Base-by-base conservation (phyloP, 2,113 vertebrate species). In the Petrocephalus microphthalmus region DNA sequence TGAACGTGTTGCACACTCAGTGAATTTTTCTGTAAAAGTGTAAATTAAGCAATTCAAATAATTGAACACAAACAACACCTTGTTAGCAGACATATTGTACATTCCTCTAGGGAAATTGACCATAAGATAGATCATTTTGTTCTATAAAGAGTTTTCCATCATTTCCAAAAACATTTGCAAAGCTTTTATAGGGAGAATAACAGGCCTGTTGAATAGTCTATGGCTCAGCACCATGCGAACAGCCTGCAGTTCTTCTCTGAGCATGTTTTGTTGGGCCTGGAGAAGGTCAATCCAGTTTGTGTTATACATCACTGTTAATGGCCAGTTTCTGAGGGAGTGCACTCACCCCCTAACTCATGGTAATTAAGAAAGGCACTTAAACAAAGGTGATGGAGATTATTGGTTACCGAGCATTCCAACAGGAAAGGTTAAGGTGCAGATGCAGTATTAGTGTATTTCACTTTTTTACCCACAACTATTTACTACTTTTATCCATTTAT, bases 341-440 rank as follows among this genome's bases (percentile, higher is more conserved):
- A 49, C 78, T 47, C 37, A 42, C 78, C 45, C 22, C 22, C 81
- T 47, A 83, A n/a, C 42, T 47, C 42, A 22, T 49, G 81, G 22
- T 83, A 83, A 83, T 83, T 49, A 83, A 83, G 78, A 82, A 22
- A 22, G 45, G 7, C 81, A 83, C 81, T 49, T 83, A 49, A 83
- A 45, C 17, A 82, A 82, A 47, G 29, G 67, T 37, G 67, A 37
- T 7, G 1, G 29, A 33, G 78, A 82, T 82, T 47, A 47, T 47
- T 20, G 20, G 37, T 82, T 22, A 6, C 19, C 7, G 42, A 47
- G 6, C 19, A 20, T 19, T 82, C 37, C 19, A 82, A 5, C 1
- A 4, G 25, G 29, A 71, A 71, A 71, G 64, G 64, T 71, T 71
- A 71, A 33, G 25, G 64, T 33, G 15, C n/a, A 33, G 29, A 13